A percentile compares a stretch with the other conserved stretches of the same genome.
phyloP scores from a whole-genome alignment of 2,113 vertebrate genomes.

The Ophthalmolycus amberensis region DNA sequence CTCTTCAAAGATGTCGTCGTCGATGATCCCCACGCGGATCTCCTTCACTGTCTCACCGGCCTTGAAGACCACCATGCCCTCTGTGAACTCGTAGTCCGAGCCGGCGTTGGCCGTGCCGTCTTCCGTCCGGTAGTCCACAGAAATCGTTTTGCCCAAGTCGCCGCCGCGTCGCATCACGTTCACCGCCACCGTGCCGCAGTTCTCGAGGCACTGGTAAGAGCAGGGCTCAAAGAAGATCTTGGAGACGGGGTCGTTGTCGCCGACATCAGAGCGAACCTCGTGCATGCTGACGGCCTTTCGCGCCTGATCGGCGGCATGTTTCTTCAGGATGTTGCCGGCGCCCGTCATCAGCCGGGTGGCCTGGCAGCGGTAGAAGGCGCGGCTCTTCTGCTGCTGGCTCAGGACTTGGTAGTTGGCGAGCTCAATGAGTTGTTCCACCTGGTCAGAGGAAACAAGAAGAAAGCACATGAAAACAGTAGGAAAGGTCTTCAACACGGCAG shows the following conservation, averaged over 20 bases:
- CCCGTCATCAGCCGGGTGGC: constrained; percentile 98
- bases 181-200: constrained; percentile 95
- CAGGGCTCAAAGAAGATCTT: constrained; percentile 95
- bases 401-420: constrained; percentile 99
- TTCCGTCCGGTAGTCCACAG: constrained; percentile 96
- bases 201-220: constrained; percentile 97
- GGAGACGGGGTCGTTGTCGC: constrained; percentile 91
- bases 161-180: constrained; percentile 92
- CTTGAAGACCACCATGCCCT: constrained; percentile 95
- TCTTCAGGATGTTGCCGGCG: constrained; percentile 97
- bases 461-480: neutral
- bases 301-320: constrained; percentile 97
- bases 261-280: constrained; percentile 89
- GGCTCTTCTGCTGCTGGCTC: constrained; percentile 98
- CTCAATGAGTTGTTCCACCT: constrained; percentile 97
- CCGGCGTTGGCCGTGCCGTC: constrained; percentile 97
- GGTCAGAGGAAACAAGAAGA: constrained; percentile 7
- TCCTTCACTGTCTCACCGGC: constrained; percentile 95
- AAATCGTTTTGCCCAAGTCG: constrained; percentile 89
- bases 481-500: neutral
- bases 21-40: constrained; percentile 95
- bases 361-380: constrained; percentile 98
- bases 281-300: constrained; percentile 98
- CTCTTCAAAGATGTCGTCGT: constrained; percentile 98
- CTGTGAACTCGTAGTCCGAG: constrained; percentile 98